These are phyloP conservation scores for Phaonia tiefii DNA, from an alignment of 2,888 invertebrate genomes.

Conservation along the genomic window DNA sequence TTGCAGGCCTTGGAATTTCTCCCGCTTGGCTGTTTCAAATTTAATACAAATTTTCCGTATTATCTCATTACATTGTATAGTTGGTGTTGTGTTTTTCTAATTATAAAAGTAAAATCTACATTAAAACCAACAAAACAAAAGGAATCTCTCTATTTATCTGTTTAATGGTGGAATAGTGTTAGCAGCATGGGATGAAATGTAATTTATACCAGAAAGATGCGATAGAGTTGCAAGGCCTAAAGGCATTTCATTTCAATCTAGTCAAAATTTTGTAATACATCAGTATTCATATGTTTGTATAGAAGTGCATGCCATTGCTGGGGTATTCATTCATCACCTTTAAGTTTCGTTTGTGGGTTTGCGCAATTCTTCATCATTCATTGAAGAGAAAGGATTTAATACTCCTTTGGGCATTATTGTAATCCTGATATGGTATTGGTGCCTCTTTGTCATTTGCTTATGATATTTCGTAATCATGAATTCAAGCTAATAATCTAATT, in stretches of 20 bases:
- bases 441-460: too few species aligned
- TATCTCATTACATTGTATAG: constrained; percentile 37
- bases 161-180: constrained; percentile 21
- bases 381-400: constrained; percentile 45
- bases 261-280: constrained; percentile 22
- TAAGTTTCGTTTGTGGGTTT: not conserved
- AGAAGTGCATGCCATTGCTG: constrained; percentile 21
- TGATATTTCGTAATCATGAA: too few species aligned
- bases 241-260: constrained; percentile 52
- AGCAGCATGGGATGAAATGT: constrained; percentile 28
- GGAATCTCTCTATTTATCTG: constrained; percentile 18
- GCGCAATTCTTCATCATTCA: too few species aligned
- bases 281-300: not conserved
- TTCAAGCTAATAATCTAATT: too few species aligned
- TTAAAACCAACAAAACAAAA: constrained; percentile 4
- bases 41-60: constrained; percentile 1
- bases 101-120: constrained; percentile 35
- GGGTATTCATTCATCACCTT: constrained; percentile 41
- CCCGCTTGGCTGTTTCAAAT: not conserved
- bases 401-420: too few species aligned
- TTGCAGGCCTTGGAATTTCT: too few species aligned
- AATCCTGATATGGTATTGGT: too few species aligned
- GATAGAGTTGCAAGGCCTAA: constrained; percentile 26
- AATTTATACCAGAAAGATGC: constrained; percentile 51
- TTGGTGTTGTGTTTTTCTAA: constrained; percentile 24